Percentiles rank a stretch among this genome's conserved stretches.
These are phyloP conservation scores for Aphodius granarius DNA, from an alignment of 2,888 invertebrate species.

Conservation along the genomic window DNA sequence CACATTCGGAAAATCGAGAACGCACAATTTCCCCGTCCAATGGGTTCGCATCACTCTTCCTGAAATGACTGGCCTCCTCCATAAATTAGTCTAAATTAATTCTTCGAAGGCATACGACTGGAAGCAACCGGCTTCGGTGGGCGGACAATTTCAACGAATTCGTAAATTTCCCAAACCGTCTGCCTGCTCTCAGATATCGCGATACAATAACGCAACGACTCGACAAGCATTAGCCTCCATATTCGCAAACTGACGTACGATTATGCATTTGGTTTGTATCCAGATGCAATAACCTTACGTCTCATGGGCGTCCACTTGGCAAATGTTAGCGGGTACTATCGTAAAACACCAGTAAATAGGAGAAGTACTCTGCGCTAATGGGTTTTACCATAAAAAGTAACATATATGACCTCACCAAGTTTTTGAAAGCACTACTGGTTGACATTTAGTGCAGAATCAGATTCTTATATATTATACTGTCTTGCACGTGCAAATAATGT, in stretches of 20 bases:
- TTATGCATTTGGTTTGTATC: slow-evolving; percentile 56
- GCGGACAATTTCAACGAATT: slow-evolving; percentile 2
- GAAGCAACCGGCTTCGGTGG: background rate
- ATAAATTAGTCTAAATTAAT: background rate
- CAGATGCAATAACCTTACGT: slow-evolving; percentile 54
- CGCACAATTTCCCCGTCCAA: background rate
- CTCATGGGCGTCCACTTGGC: slow-evolving; percentile 46
- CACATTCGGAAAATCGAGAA: background rate
- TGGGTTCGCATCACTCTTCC: background rate
- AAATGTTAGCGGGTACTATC: slow-evolving; percentile 33
- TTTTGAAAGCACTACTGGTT: too few species aligned
- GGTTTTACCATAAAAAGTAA: background rate
- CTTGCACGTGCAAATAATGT: too few species aligned
- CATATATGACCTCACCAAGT: background rate
- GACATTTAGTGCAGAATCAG: too few species aligned
- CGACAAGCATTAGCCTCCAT: slow-evolving; percentile 46
- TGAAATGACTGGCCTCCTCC: background rate
- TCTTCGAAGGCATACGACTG: background rate
- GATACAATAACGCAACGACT: slow-evolving; percentile 8
- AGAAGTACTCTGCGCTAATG: too few species aligned
- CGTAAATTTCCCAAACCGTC: background rate
- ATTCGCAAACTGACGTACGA: slow-evolving; percentile 49
- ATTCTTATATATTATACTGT: too few species aligned
- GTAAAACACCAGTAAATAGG: background rate
- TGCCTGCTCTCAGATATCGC: slow-evolving; percentile 1